These are phyloP conservation scores for Isoperla grammatica DNA, from an alignment of 2,888 invertebrate species.

Conservation along the genomic window DNA sequence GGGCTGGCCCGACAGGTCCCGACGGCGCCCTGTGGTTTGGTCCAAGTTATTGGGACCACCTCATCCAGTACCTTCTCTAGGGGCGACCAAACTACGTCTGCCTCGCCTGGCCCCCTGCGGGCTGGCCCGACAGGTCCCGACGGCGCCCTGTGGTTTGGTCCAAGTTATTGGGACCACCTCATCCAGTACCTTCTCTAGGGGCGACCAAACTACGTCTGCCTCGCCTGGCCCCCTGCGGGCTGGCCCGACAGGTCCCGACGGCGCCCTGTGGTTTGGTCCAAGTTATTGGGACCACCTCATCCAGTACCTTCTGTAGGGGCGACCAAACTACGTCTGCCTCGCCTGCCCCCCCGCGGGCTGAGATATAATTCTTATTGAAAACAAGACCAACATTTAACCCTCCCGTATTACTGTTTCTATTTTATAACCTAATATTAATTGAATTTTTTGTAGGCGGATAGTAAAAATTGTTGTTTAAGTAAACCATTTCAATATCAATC, in stretches of 20 bases:
- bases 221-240: background rate
- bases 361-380: too few relatives aligned
- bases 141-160: slow-evolving; percentile 2
- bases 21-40: slow-evolving; percentile 7
- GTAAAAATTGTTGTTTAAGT: too few relatives aligned
- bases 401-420: too few relatives aligned
- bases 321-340: too few relatives aligned
- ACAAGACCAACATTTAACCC: too few relatives aligned
- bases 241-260: background rate
- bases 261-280: slow-evolving; percentile 4
- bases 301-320: background rate
- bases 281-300: slow-evolving; percentile 10
- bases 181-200: background rate
- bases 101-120: background rate
- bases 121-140: background rate
- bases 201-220: slow-evolving; percentile 7
- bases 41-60: slow-evolving; percentile 11
- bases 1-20: background rate
- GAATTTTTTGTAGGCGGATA: too few relatives aligned
- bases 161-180: slow-evolving; percentile 12
- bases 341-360: background rate
- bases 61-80: background rate
- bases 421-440: too few relatives aligned
- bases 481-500: too few relatives aligned
- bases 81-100: slow-evolving; percentile 7